Percentiles rank a stretch among this genome's conserved stretches.
phyloP scores from a whole-genome alignment of 2,888 invertebrate species.

The Synanthedon tipuliformis region DNA sequence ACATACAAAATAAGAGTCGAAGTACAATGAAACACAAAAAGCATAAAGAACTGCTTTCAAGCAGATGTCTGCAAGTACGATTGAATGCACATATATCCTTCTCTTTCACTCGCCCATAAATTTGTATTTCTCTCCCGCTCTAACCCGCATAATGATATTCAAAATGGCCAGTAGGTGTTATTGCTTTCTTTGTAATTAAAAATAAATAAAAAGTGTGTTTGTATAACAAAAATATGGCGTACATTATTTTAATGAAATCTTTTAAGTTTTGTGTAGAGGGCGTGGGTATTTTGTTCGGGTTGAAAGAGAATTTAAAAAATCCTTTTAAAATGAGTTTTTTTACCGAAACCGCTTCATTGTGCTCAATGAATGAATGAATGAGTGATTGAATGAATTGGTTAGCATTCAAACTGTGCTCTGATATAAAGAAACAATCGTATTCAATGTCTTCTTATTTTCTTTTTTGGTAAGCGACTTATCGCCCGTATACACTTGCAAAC shows the following conservation, averaged over 20 bases:
- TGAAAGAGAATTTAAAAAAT: constrained; percentile 9
- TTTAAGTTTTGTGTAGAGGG: constrained; percentile 25
- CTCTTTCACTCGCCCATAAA: constrained; percentile 4
- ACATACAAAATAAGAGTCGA: constrained; percentile 1
- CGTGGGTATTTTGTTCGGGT: constrained; percentile 13
- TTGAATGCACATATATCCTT: background rate
- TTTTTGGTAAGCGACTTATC: too few species aligned
- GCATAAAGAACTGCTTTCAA: constrained; percentile 28
- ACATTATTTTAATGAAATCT: constrained; percentile 44
- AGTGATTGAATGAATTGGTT: too few species aligned
- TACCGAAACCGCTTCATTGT: constrained; percentile 19
- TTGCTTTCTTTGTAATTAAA: constrained; percentile 20
- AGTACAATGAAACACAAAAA: constrained; percentile 14
- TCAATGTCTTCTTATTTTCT: too few species aligned
- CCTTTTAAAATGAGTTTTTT: constrained; percentile 24
- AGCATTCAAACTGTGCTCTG: too few species aligned
- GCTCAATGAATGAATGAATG: too few species aligned
- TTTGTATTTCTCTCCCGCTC: constrained; percentile 26
- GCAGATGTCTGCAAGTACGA: constrained; percentile 42
- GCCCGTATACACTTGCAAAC: too few species aligned
- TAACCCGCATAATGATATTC: constrained; percentile 37
- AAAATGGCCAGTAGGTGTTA: constrained; percentile 43
- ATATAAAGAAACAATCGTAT: too few species aligned
- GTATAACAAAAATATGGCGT: constrained; percentile 29
- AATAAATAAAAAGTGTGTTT: constrained; percentile 21